Base-by-base conservation (phyloP, 2,888 invertebrate genomes). In the Kuschelorhynchus macadamiae region DNA sequence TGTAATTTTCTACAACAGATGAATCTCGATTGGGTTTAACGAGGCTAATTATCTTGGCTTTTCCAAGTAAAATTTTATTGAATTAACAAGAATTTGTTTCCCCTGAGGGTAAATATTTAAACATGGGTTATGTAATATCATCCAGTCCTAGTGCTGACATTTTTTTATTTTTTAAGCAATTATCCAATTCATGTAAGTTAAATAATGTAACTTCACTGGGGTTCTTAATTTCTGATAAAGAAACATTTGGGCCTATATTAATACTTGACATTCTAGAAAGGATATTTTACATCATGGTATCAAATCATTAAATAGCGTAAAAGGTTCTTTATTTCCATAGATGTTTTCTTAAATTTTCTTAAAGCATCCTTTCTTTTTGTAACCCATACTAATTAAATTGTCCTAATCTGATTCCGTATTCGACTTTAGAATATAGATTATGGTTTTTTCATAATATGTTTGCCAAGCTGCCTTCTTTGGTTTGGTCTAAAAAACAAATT, bases 321-420 rank as follows among this genome's bases (percentile, higher is more conserved):
- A 16, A 46, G 18, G 21, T 21, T 20, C 4, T 46, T 46, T 9
- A 9, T 21, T 21, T 20, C 18, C 4, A 8, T n/a, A n/a, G 46
- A 21, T 8, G n/a, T 3, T 7, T 46, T 21, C 7, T 46, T 46
- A 46, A 46, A 46, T 9, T 46, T 16, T 42, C 16, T 42, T 42
- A 42, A 3, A 14, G 42, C 14, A 7, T 14, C 8, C 17, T 42
- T 42, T 14, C 42, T 1, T 5, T 11, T 9, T 18, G n/a, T n/a
- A n/a, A n/a, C n/a, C n/a, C n/a, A n/a, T n/a, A n/a, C n/a, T n/a
- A n/a, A n/a, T n/a, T n/a, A n/a, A n/a, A n/a, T n/a, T n/a, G n/a
- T n/a, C n/a, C n/a, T n/a, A n/a, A n/a, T n/a, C n/a, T n/a, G n/a
- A n/a, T n/a, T n/a, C n/a, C n/a, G n/a, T n/a, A n/a, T n/a, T n/a